Percentiles rank a stretch among this genome's conserved stretches.
phyloP scores from a whole-genome alignment of 1,140 invertebrate genomes.

The Galleria mellonella region DNA sequence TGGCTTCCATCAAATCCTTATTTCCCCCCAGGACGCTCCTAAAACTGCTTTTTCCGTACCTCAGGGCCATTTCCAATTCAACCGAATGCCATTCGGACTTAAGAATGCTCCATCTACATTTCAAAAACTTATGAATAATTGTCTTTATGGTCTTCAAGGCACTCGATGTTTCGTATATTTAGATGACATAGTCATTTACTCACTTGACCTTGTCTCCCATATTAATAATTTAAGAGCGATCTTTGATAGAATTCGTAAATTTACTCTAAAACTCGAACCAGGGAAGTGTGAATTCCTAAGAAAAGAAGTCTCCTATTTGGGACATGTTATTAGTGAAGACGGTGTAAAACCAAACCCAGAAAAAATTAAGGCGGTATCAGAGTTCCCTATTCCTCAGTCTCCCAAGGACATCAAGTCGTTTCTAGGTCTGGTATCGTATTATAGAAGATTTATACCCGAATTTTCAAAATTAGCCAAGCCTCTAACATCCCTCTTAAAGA shows the following conservation, averaged over 20 bases:
- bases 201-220: not conserved
- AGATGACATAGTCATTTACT: conserved; percentile 4
- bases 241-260: conserved; percentile 1
- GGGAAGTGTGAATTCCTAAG: conserved; percentile 4
- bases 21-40: not conserved
- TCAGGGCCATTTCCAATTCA: not conserved
- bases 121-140: conserved; percentile 48
- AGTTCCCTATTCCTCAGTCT: not conserved
- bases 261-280: conserved; percentile 3
- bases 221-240: conserved; percentile 1
- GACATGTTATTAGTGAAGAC: not conserved
- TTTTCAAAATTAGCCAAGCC: conserved; percentile 6
- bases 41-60: not conserved
- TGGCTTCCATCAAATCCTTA: not conserved
- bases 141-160: conserved; percentile 14
- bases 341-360: conserved; percentile 2
- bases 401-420: conserved; percentile 1
- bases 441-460: conserved; percentile 7
- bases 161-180: conserved; percentile 6
- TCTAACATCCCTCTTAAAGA: not conserved
- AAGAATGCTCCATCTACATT: conserved; percentile 42
- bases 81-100: conserved; percentile 41
- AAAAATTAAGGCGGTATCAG: not conserved
- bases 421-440: conserved; percentile 2
- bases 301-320: conserved; percentile 3